Evolutionary conservation across 2,113 vertebrate genomes (phyloP).

Genomic region (Dinomys branickii): DNA sequence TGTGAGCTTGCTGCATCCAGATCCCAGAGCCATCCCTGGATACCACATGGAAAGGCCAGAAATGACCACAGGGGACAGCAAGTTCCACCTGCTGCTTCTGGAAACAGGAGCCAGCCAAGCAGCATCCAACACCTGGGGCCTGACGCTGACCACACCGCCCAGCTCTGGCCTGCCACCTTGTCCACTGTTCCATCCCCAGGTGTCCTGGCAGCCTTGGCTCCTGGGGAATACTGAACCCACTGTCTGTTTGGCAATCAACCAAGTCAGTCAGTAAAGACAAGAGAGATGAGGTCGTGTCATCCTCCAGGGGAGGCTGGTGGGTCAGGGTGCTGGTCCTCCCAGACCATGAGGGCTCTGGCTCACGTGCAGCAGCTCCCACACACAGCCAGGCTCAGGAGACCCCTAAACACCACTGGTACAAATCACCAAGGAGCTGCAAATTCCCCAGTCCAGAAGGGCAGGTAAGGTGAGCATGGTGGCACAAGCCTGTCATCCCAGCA

Average conservation of each 20-base stretch:
- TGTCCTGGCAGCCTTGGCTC: not conserved
- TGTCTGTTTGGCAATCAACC: not conserved
- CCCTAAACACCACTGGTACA: not conserved
- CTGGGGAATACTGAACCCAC: not conserved
- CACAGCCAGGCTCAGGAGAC: not conserved
- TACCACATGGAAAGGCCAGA: not conserved
- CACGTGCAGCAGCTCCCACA: accelerated
- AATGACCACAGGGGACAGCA: not conserved
- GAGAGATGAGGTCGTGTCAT: not conserved
- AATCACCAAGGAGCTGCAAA: not conserved
- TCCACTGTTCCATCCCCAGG: not conserved
- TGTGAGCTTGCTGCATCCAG: not conserved
- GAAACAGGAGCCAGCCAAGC: not conserved
- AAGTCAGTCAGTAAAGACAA: not conserved
- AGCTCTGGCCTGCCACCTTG: not conserved
- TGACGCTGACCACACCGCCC: not conserved
- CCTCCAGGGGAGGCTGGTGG: not conserved
- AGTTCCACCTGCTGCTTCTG: not conserved
- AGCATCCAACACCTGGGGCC: no score
- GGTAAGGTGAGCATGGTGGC: not conserved
- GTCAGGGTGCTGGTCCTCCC: not conserved
- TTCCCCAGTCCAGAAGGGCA: not conserved
- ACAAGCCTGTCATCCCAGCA: not conserved
- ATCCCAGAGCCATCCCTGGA: not conserved
- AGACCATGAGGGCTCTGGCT: not conserved